phyloP scores from a whole-genome alignment of 1,140 invertebrate species.

The Habropoda laboriosa region DNA sequence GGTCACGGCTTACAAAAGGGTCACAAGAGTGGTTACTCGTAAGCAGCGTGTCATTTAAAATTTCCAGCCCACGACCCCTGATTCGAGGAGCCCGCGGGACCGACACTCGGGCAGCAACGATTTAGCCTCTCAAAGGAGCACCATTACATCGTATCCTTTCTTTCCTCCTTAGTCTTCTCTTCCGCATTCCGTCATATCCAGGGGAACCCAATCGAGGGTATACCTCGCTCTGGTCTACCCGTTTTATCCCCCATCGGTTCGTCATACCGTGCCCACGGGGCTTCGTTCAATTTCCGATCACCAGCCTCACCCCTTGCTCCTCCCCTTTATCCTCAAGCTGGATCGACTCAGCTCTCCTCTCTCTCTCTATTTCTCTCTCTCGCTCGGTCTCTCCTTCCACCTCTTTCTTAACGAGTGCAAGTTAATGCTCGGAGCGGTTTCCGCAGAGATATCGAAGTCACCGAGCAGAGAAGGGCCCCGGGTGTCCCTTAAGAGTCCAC shows the following conservation, averaged over 20 bases:
- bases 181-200: constrained; percentile 21
- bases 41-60: constrained; percentile 19
- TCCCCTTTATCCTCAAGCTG: not conserved
- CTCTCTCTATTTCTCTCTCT: not conserved
- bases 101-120: not conserved
- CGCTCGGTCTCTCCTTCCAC: not conserved
- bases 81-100: not conserved
- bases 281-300: constrained; percentile 67
- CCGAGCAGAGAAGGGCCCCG: not conserved
- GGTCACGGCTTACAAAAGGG: not conserved
- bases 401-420: constrained; percentile 30
- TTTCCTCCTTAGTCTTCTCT: constrained; percentile 1
- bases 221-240: not conserved
- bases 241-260: constrained; percentile 35
- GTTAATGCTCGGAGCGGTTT: constrained; percentile 28
- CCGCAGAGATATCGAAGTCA: constrained; percentile 40
- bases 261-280: constrained; percentile 59
- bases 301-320: not conserved
- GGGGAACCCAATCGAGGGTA: constrained; percentile 10
- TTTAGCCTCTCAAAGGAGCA: constrained; percentile 36
- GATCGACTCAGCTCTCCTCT: not conserved
- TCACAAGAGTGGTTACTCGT: not conserved
- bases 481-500: constrained; percentile 26
- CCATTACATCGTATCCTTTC: constrained; percentile 17
- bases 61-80: constrained; percentile 13